A percentile compares a stretch with the other conserved stretches of the same genome.
phyloP scores from a whole-genome alignment of 2,797 vertebrate genomes.

The Pipistrellus pygmaeus region DNA sequence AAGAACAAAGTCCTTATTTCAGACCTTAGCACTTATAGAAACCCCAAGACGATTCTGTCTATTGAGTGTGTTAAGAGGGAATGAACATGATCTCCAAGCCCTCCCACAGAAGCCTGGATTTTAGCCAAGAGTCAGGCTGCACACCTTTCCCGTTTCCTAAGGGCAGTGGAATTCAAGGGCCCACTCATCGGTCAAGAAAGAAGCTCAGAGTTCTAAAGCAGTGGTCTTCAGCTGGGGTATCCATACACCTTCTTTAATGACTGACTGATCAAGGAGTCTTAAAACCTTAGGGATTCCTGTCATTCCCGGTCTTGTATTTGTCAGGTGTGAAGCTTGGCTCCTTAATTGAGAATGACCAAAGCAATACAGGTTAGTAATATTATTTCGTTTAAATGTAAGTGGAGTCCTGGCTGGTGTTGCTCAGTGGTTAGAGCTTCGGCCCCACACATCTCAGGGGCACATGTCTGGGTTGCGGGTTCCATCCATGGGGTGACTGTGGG shows the following conservation, averaged over 20 bases:
- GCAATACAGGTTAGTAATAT: not conserved
- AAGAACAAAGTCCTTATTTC: slow-evolving; percentile 20
- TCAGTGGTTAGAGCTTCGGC: too few species aligned
- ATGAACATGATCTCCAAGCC: not conserved
- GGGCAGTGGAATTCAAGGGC: not conserved
- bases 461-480: too few species aligned
- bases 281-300: not conserved
- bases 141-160: not conserved
- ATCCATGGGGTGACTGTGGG: too few species aligned
- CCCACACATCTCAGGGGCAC: too few species aligned
- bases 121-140: not conserved
- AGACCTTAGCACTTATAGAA: slow-evolving; percentile 12
- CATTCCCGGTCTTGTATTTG: not conserved
- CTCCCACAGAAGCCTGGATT: not conserved
- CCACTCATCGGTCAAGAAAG: not conserved
- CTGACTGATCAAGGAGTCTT: not conserved
- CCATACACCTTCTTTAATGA: not conserved
- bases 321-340: not conserved
- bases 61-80: not conserved
- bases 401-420: not conserved
- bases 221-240: not conserved
- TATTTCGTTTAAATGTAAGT: slow-evolving; percentile 33
- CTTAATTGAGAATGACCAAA: slow-evolving; percentile 52
- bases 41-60: not conserved
- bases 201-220: not conserved